Evolutionary conservation across 2,797 vertebrate genomes (phyloP), one percentile per base, ranked within the genome.

Genomic region (Choloepus didactylus): DNA sequence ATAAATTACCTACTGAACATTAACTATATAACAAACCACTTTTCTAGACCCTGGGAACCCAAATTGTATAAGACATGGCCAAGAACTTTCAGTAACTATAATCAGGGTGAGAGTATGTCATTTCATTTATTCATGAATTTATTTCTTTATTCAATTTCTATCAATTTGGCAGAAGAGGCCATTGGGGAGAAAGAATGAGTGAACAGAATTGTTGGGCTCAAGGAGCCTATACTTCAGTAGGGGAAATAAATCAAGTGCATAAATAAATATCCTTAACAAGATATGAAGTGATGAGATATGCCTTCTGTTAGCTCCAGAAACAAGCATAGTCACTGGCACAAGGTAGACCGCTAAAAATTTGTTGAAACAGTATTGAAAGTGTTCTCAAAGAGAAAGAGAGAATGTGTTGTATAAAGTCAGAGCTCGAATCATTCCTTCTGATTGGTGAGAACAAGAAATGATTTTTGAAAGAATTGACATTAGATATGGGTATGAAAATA

Each of bases 61-160:
- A 67, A 89, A 80, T 62, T 8, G n/a, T 70, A 12, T 64, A 79
- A 88, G 62, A 3, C 66, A 62, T 59, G 31, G 6, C 44, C 76
- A 72, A 46, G 16, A 16, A 66, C 9, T 70, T 0, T 64, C 85
- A 73, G 16, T 75, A 90, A 73, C 46, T 82, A 23, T 21, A 70
- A 10, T 41, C 9, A 44, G 29, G 10, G 25, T 54, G 46, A 85
- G n/a, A 92, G 9, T 46, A 5, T 46, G 56, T 77, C 27, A 81
- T 81, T 62, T 66, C 16, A 77, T 54, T 92, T 70, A 93, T 86
- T 95, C 56, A 82, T 64, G 19, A 41, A 38, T 87, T 84, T 91
- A n/a, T 84, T 56, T 6, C 14, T 91, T 89, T 64, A 73, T 88
- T 92, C 29, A 85, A 70, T 62, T 69, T 95, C 1, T 80, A 83